Conservation (phyloP, 2,888 invertebrate species). For the Ophion slaviceki region DNA sequence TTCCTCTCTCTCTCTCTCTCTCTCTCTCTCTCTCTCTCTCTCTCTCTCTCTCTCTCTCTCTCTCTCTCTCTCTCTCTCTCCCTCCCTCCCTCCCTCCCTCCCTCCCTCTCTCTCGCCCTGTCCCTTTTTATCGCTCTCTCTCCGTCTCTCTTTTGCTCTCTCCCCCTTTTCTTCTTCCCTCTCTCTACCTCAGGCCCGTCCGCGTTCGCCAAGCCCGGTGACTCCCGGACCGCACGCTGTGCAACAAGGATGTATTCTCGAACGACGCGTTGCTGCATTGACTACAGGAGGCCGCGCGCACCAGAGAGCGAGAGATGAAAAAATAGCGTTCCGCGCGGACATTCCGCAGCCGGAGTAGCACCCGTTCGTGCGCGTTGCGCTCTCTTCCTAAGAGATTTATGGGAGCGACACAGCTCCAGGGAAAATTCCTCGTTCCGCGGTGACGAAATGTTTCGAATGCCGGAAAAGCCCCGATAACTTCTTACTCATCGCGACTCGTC, state of each 20-base stretch:
- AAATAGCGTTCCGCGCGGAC: slow-evolving; percentile 10
- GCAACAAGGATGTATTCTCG: too few species aligned
- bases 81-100: slow-evolving; percentile 9
- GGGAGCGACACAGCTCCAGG: not conserved
- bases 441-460: too few species aligned
- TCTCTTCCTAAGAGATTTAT: slow-evolving; percentile 4
- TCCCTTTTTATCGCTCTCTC: slow-evolving; percentile 54
- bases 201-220: too few species aligned
- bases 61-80: not conserved
- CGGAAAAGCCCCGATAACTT: slow-evolving; percentile 37
- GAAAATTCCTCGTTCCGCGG: too few species aligned
- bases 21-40: too few species aligned
- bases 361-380: not conserved
- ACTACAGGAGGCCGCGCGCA: slow-evolving; percentile 58
- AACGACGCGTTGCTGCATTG: slow-evolving; percentile 67
- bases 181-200: not conserved
- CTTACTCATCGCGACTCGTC: too few species aligned
- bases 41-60: too few species aligned
- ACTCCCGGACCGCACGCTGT: slow-evolving; percentile 2
- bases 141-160: too few species aligned
- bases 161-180: not conserved
- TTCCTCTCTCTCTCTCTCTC: too few species aligned
- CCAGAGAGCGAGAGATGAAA: slow-evolving; percentile 42
- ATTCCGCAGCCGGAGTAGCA: slow-evolving; percentile 54
- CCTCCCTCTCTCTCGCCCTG: slow-evolving; percentile 66